These are phyloP conservation scores for Drosophila pseudoananassae DNA, from an alignment of 1,140 invertebrate genomes.

Conservation along the genomic window DNA sequence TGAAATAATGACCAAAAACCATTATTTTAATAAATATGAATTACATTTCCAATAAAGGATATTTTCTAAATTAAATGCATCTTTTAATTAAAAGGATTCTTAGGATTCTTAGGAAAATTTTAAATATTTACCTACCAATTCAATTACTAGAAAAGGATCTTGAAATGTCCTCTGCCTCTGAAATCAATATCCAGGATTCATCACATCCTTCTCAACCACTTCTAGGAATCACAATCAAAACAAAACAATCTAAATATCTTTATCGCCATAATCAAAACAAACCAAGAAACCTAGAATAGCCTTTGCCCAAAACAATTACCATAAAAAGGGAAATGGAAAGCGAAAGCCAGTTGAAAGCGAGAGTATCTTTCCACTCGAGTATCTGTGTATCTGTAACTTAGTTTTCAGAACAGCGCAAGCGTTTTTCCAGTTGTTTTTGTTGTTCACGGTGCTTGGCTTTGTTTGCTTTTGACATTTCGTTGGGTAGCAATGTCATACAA, in stretches of 20 bases:
- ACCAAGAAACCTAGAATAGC: slow-evolving; percentile 5
- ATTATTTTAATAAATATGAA: too few relatives aligned
- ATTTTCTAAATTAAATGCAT: too few relatives aligned
- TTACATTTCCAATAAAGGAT: too few relatives aligned
- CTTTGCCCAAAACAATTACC: slow-evolving; percentile 29
- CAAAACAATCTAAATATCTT: slow-evolving; percentile 35
- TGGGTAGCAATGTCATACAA: slow-evolving; percentile 77
- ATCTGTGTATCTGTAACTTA: slow-evolving; percentile 38
- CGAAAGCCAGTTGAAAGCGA: slow-evolving; percentile 62
- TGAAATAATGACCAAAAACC: not conserved
- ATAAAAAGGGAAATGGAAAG: slow-evolving; percentile 39
- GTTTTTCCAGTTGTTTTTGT: slow-evolving; percentile 57
- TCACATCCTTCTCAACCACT: not conserved
- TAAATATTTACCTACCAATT: too few relatives aligned
- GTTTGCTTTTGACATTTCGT: slow-evolving; percentile 76
- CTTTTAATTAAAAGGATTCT: too few relatives aligned
- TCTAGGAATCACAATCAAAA: slow-evolving; percentile 30
- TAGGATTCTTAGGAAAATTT: too few relatives aligned
- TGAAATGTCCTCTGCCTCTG: not conserved
- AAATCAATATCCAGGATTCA: not conserved
- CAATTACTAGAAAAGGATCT: not conserved
- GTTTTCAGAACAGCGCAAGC: slow-evolving; percentile 53
- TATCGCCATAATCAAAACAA: slow-evolving; percentile 30
- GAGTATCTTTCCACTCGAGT: slow-evolving; percentile 48
- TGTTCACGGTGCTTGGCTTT: slow-evolving; percentile 58